phyloP scores from a whole-genome alignment of 1,140 invertebrate genomes.

The Mizuhopecten yessoensis region DNA sequence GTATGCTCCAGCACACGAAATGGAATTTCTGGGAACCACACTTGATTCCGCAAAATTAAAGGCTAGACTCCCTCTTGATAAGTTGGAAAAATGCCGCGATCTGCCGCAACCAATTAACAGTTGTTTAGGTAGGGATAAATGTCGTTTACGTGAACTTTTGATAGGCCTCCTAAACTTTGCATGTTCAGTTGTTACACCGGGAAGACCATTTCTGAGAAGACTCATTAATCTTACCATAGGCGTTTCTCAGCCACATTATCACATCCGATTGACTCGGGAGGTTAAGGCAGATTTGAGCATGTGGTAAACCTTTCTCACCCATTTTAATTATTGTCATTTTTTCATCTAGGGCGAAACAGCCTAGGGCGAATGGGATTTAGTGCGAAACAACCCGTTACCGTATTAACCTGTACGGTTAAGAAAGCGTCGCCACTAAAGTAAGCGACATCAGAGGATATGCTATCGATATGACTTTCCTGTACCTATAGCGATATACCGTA shows the following conservation, averaged over 20 bases:
- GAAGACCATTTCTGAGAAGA: constrained; percentile 54
- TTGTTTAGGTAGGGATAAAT: neutral
- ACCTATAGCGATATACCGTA: too few relatives aligned
- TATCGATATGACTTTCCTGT: too few relatives aligned
- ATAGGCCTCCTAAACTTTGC: constrained; percentile 53
- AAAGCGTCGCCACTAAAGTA: too few relatives aligned
- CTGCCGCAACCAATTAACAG: neutral
- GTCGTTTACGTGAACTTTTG: constrained; percentile 52
- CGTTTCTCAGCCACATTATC: constrained; percentile 10
- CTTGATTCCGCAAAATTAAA: constrained; percentile 42
- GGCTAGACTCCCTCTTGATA: constrained; percentile 44
- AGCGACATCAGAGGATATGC: too few relatives aligned
- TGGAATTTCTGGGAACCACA: constrained; percentile 52
- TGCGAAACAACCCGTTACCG: too few relatives aligned
- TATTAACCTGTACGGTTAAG: too few relatives aligned
- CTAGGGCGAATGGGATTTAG: too few relatives aligned
- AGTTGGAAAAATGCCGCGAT: neutral
- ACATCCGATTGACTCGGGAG: constrained; percentile 20
- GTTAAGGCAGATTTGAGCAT: neutral
- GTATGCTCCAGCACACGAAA: neutral
- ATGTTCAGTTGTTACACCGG: constrained; percentile 51
- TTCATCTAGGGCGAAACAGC: too few relatives aligned
- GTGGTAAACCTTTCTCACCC: neutral
- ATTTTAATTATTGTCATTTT: neutral
- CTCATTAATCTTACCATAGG: constrained; percentile 55